Base-by-base conservation (phyloP, 2,797 vertebrate genomes). In the Perdix hodgsoniae region DNA sequence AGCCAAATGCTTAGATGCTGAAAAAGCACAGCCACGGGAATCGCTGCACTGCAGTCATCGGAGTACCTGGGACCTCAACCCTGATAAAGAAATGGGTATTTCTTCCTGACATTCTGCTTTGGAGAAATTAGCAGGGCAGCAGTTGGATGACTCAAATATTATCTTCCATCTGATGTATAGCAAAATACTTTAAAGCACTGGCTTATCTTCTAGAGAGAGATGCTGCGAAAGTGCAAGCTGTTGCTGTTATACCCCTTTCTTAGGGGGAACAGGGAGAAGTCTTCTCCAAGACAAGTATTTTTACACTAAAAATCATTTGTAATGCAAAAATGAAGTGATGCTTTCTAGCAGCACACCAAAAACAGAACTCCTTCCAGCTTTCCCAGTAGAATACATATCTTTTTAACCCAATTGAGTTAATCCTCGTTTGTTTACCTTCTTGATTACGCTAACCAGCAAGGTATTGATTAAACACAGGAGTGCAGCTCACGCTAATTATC, bases 381-480 rank as follows among this genome's bases (percentile, higher is more conserved):
- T 83, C 84, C 67, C 63, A 54, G 77, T 74, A 91, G 88, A 84
- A 52, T 27, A 89, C 91, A 8, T 76, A 54, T 86, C 70, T 14
- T 71, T 74, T 80, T 45, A 73, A 79, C 90, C 88, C 96, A 91
- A 79, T 73, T 61, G 71, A 88, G 22, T 61, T 50, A 70, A 67
- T 81, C 83, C 52, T 59, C 78, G 84, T 90, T 90, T 91, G 77
- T 86, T 96, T 95, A 47, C 56, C 31, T 79, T 63, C 91, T 92
- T 89, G 31, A 37, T 88, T 15, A n/a, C 49, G 44, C 61, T 93
- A 91, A 83, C 42, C 84, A 83, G 82, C 21, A 33, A 95, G 84
- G 88, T 77, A 70, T 52, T 96, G 95, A 97, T 95, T 96, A 91
- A 96, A 97, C 87, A 88, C 87, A 64, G n/a, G 31, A 49, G 74